Base-by-base conservation (phyloP, 2,888 invertebrate genomes). In the Trissolcus brochymenae region DNA sequence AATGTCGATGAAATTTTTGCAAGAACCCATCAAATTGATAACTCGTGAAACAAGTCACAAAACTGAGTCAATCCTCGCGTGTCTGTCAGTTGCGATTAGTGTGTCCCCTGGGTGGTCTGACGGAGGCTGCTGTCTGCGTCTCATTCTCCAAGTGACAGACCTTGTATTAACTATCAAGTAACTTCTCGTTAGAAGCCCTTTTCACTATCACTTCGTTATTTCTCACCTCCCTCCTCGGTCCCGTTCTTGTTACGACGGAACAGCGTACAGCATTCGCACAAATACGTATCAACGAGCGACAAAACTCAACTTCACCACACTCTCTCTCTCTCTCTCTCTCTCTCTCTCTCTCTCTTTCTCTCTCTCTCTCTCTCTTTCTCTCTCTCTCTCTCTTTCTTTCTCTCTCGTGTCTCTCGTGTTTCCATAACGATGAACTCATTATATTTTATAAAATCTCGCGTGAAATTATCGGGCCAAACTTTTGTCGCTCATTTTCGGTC, bases 31-130 rank as follows among this genome's bases (percentile, higher is more conserved):
- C 40, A 55, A 53, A 67, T 74, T 67, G 68, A 64, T 55, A 54
- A 60, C 65, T 11, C 53, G 57, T 41, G 56, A 67, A 76, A 71
- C 55, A 29, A 71, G 57, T 62, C 49, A 35, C 57, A 66, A 75
- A 85, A 82, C 81, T 84, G 84, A 84, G 86, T 83, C 86, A 85
- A 84, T 84, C 83, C 82, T 85, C 82, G 77, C 82, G 84, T 82
- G 85, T 85, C 85, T 87, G 87, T 87, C 87, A 86, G 85, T 87
- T 85, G 86, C 86, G 86, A 87, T 87, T 87, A 87, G 85, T 83
- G 56, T 66, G 17, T 86, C 86, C 86, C 86, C 76, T 80, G 85
- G 86, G 86, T 84, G 79, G 78, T 67, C 61, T 60, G 80, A 81
- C 82, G 81, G 81, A 81, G 81, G 75, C 79, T 51, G 29, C 67